Evolutionary conservation across 2,113 vertebrate species (phyloP), one percentile per base, ranked within the genome.

Genomic region (Odocoileus virginianus): DNA sequence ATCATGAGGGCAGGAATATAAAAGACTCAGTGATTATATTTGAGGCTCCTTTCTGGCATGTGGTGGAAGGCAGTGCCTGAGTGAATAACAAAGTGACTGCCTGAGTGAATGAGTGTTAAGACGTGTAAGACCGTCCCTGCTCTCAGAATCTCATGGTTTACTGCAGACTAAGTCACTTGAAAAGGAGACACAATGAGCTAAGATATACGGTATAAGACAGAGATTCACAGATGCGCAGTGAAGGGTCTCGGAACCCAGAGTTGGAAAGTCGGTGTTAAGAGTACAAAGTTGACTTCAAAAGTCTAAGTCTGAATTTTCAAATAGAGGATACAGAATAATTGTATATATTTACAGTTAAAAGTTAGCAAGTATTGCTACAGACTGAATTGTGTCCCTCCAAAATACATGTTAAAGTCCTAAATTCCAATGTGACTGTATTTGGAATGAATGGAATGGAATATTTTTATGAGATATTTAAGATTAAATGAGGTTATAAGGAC

Each of bases 161-260:
- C 7, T 55, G 2, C 2, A 23, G 82, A 87, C 19, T 21, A 33
- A 30, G 15, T 40, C 67, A 9, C 5, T 50, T 61, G 74, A 87
- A 61, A 89, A 84, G 43, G 12, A 61, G 15, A 57, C 7, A 16
- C 8, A 45, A 5, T 50, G 30, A 58, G 4, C 21, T 82, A 21
- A 28, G 33, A 11, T n/a, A 81, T n/a, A 23, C 74, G 33, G 3
- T 16, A 2, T 2, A 84, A 87, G 15, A 3, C 54, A 87, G 5
- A 33, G 9, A 21, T 25, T 17, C 14, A 6, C 2, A 27, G 28
- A 11, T 50, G 30, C 0, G 2, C 23, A n/a, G 4, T 10, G 10
- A 3, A 76, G 11, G n/a, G 8, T 3, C 0, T 33, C 33, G 54
- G 30, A 71, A 55, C 4, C 23, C 33, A 61, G 47, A 93, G 4